Conservation (phyloP, 2,888 invertebrate species). For the Scaeva pyrastri region DNA sequence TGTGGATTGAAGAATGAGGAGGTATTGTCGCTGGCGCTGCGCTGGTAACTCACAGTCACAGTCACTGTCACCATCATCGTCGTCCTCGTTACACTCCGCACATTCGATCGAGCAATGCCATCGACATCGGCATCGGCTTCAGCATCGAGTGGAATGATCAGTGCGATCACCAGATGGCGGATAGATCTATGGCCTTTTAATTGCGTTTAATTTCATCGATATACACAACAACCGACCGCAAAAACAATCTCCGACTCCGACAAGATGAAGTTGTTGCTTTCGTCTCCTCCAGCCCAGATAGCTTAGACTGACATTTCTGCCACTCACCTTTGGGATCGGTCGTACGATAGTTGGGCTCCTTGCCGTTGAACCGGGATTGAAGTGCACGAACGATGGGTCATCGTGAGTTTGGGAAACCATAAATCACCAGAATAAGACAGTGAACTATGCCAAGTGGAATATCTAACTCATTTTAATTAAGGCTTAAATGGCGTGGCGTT, state of each 20-base stretch:
- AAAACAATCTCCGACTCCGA: conserved; percentile 47
- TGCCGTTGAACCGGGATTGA: not conserved
- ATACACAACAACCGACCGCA: conserved; percentile 5
- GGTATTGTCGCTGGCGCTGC: not conserved
- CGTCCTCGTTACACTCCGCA: not conserved
- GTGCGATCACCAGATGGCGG: conserved; percentile 63
- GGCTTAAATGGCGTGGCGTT: conserved; percentile 48
- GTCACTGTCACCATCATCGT: conserved; percentile 21
- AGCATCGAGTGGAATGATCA: conserved; percentile 12
- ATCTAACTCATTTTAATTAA: conserved; percentile 68
- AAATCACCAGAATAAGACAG: conserved; percentile 49
- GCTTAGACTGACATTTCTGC: conserved; percentile 67
- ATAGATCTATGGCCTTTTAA: conserved; percentile 73
- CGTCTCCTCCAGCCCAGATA: conserved; percentile 20
- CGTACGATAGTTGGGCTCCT: conserved; percentile 9
- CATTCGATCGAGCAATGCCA: not conserved
- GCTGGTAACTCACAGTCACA: conserved; percentile 56
- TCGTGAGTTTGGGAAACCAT: conserved; percentile 53
- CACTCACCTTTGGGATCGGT: conserved; percentile 64
- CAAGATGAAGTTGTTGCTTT: conserved; percentile 66
- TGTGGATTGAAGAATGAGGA: not conserved
- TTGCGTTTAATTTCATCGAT: conserved; percentile 64
- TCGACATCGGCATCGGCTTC: conserved; percentile 4
- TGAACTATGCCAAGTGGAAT: conserved; percentile 37
- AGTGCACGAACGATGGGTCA: conserved; percentile 42